phyloP scores from a whole-genome alignment of 1,140 invertebrate species.

The Teleopsis dalmanni region DNA sequence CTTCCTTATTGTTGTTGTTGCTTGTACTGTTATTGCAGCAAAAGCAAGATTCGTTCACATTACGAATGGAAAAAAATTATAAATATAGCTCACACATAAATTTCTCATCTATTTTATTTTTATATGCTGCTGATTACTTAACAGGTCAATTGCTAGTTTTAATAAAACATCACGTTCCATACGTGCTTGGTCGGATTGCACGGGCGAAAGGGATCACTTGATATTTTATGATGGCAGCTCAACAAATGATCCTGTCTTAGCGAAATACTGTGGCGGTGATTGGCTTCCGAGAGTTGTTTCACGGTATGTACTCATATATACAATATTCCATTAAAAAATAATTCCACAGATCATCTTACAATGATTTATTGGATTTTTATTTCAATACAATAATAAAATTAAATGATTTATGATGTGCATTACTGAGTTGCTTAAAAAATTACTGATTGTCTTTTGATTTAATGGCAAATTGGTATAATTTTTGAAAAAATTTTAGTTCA shows the following conservation, averaged over 20 bases:
- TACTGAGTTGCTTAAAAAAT: no score
- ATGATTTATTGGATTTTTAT: no score
- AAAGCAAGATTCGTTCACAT: background rate
- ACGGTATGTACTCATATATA: no score
- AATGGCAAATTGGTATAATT: no score
- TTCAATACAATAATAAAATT: no score
- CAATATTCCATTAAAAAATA: no score
- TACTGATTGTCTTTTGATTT: no score
- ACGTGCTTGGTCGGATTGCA: slow-evolving; percentile 74
- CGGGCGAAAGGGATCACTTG: slow-evolving; percentile 69
- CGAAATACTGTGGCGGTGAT: slow-evolving; percentile 80
- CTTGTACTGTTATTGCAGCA: background rate
- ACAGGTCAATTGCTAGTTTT: slow-evolving; percentile 42
- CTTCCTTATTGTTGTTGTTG: no score
- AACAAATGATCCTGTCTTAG: slow-evolving; percentile 69
- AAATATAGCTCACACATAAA: no score
- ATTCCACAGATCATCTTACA: no score
- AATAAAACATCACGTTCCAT: slow-evolving; percentile 62
- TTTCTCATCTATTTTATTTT: slow-evolving; percentile 2
- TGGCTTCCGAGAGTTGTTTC: slow-evolving; percentile 67
- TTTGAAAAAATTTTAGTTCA: no score
- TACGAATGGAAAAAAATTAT: background rate
- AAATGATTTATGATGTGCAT: no score
- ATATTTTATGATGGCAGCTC: slow-evolving; percentile 79
- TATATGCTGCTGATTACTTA: background rate